Conservation (phyloP, 2,797 vertebrate species). For the Arrhamphus sclerolepis region DNA sequence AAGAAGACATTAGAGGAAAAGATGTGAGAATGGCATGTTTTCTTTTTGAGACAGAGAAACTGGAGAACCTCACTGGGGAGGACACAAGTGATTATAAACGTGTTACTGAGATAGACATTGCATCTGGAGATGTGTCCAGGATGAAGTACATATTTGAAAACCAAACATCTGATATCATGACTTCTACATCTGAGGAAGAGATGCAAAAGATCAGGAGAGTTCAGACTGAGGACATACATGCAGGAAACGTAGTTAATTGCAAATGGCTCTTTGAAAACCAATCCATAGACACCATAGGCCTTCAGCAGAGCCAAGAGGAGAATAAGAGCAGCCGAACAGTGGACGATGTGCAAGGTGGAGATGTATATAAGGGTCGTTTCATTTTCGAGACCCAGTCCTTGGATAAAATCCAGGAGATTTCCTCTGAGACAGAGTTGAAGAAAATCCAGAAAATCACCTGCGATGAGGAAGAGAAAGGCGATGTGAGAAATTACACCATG, state of each 20-base stretch:
- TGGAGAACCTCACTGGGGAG: constrained; percentile 85
- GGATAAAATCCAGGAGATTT: constrained; percentile 87
- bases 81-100: constrained; percentile 79
- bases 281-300: constrained; percentile 82
- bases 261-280: constrained; percentile 93
- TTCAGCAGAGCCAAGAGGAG: constrained; percentile 73
- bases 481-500: constrained; percentile 90
- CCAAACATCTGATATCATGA: constrained; percentile 87
- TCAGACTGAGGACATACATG: constrained; percentile 88
- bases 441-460: constrained; percentile 73
- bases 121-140: constrained; percentile 88
- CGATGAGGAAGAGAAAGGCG: constrained; percentile 85
- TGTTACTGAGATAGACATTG: constrained; percentile 86
- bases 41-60: constrained; percentile 91
- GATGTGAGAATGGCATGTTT: constrained; percentile 87
- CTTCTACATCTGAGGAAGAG: constrained; percentile 85
- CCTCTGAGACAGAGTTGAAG: constrained; percentile 68
- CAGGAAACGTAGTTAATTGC: constrained; percentile 88
- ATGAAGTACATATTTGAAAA: constrained; percentile 93
- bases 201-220: constrained; percentile 85
- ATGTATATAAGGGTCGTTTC: constrained; percentile 88
- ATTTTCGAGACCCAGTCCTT: constrained; percentile 91
- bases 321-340: constrained; percentile 76
- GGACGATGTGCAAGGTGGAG: constrained; percentile 87
- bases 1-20: constrained; percentile 88